Conservation (phyloP, 1,140 invertebrate genomes). For the Chionoecetes opilio region DNA sequence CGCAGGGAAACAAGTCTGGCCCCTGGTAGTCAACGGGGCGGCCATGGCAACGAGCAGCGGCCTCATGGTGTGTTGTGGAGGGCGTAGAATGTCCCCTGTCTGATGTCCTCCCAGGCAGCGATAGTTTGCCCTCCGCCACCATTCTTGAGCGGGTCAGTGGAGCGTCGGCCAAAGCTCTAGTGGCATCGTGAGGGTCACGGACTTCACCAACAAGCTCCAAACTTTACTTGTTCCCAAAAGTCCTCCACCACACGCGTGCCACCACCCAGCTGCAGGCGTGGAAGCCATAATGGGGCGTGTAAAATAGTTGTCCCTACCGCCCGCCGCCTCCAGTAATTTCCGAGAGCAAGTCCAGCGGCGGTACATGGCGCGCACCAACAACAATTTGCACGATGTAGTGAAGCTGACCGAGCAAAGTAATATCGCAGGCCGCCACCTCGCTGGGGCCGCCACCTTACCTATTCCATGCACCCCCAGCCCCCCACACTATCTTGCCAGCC, state of each 20-base stretch:
- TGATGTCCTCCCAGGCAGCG: neutral
- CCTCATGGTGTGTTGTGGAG: neutral
- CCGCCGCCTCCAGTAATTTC: neutral
- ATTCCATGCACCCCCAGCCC: neutral
- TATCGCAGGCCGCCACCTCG: neutral
- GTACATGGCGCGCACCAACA: neutral
- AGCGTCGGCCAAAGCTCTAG: neutral
- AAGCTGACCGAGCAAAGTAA: conserved; percentile 9
- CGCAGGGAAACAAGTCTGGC: neutral
- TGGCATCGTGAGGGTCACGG: neutral
- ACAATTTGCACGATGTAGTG: conserved; percentile 19
- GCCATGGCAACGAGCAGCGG: neutral
- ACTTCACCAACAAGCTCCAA: neutral
- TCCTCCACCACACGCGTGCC: neutral
- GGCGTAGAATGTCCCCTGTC: neutral
- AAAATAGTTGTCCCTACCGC: neutral
- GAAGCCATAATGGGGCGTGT: neutral
- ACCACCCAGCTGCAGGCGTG: neutral
- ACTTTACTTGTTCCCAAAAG: neutral
- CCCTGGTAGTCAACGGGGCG: neutral
- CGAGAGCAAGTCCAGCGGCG: neutral
- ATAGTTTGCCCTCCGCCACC: neutral
- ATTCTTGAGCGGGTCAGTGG: conserved; percentile 17
- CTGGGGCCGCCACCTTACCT: neutral
- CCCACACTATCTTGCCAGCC: neutral